phyloP scores from a whole-genome alignment of 2,888 invertebrate species.

The Pediacus dermestoides region DNA sequence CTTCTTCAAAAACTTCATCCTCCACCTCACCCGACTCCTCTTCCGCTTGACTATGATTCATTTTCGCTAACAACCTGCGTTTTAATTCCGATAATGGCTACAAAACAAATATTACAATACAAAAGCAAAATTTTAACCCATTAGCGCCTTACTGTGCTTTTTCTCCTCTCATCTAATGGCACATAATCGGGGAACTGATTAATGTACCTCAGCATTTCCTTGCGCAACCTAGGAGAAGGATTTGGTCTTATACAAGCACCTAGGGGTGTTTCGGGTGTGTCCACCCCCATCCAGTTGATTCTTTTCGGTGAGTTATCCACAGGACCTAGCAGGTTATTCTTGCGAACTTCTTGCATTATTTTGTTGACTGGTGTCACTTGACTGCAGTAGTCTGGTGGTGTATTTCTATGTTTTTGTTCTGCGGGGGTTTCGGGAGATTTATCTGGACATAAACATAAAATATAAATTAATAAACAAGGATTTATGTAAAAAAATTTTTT shows the following conservation, averaged over 20 bases:
- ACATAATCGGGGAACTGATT: constrained; percentile 51
- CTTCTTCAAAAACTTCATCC: no score
- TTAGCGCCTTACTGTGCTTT: constrained; percentile 45
- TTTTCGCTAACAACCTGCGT: constrained; percentile 49
- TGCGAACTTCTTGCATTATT: constrained; percentile 42
- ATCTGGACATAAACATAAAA: no score
- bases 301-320: constrained; percentile 20
- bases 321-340: constrained; percentile 34
- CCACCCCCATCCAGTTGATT: constrained; percentile 32
- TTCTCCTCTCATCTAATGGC: constrained; percentile 35
- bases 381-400: constrained; percentile 26
- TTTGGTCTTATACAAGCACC: constrained; percentile 51
- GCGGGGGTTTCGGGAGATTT: constrained; percentile 1
- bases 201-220: constrained; percentile 52
- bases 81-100: constrained; percentile 57
- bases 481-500: no score
- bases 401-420: constrained; percentile 11
- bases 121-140: constrained; percentile 9
- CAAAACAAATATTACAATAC: constrained; percentile 9
- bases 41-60: no score
- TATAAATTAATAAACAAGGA: no score
- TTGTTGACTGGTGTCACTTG: constrained; percentile 45
- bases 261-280: constrained; percentile 58
- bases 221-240: constrained; percentile 53
- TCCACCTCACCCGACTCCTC: no score